Conservation (phyloP, 2,113 vertebrate species). For the Syngnathus floridae region DNA sequence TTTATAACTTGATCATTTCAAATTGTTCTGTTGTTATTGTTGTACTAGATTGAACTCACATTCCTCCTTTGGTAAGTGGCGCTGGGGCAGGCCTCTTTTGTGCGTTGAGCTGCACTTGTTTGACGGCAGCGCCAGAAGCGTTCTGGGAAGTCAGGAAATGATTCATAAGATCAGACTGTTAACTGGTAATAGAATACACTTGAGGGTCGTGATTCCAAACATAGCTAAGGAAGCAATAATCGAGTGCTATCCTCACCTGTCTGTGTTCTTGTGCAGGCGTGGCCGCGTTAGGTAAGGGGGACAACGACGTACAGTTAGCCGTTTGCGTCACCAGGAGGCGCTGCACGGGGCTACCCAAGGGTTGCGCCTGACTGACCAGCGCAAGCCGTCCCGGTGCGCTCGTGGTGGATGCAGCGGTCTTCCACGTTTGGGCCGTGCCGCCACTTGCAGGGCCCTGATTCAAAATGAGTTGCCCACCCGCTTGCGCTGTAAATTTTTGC, state of each 20-base stretch:
- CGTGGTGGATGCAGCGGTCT: slow-evolving; percentile 64
- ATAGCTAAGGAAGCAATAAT: not conserved
- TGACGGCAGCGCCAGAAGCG: slow-evolving; percentile 63
- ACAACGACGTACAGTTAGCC: slow-evolving; percentile 71
- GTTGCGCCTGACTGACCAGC: slow-evolving; percentile 78
- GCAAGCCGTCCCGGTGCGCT: slow-evolving; percentile 74
- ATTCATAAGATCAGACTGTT: not conserved
- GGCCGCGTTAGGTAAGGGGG: slow-evolving; percentile 39
- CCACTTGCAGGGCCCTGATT: slow-evolving; percentile 74
- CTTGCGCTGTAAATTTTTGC: slow-evolving; percentile 77
- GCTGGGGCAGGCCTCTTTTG: slow-evolving; percentile 82
- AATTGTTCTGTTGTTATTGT: not conserved
- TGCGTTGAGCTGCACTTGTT: slow-evolving; percentile 72
- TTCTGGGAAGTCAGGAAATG: slow-evolving; percentile 50
- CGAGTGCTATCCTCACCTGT: slow-evolving; percentile 42
- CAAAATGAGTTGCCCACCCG: slow-evolving; percentile 83
- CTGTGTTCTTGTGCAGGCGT: slow-evolving; percentile 52
- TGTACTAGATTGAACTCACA: slow-evolving; percentile 74
- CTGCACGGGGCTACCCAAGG: slow-evolving; percentile 70
- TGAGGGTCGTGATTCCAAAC: too few relatives aligned
- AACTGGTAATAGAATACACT: too few relatives aligned
- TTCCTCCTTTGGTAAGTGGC: slow-evolving; percentile 87
- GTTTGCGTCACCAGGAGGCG: slow-evolving; percentile 84
- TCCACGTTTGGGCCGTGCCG: slow-evolving; percentile 49
- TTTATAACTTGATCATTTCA: not conserved